Evolutionary conservation across 2,113 vertebrate genomes (phyloP).

Genomic region (Pogonocichla stellata): DNA sequence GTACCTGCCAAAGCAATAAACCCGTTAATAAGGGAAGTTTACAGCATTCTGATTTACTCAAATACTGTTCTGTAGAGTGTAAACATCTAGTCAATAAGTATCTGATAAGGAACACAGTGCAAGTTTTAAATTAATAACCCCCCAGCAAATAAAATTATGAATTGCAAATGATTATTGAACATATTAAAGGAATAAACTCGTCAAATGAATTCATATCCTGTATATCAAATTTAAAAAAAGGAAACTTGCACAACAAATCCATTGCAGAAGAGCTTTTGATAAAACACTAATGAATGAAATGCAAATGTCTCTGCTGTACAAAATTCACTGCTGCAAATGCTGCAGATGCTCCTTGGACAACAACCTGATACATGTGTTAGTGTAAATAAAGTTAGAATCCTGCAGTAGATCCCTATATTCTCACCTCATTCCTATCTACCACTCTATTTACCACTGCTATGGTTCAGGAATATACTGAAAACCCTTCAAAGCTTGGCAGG

Average conservation of each 20-base stretch:
- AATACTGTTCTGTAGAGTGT: conserved; percentile 25
- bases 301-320: background rate
- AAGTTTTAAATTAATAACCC: conserved; percentile 61
- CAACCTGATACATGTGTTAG: background rate
- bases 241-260: background rate
- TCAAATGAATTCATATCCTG: conserved; percentile 53
- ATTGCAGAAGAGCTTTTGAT: background rate
- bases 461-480: background rate
- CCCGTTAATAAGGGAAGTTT: conserved; percentile 47
- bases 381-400: background rate
- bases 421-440: background rate
- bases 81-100: conserved; percentile 47
- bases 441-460: background rate
- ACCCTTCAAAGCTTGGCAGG: background rate
- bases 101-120: conserved; percentile 44
- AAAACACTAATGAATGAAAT: conserved; percentile 3
- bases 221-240: conserved; percentile 19
- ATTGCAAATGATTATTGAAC: conserved; percentile 61
- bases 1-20: conserved; percentile 44
- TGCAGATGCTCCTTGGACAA: background rate
- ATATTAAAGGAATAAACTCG: conserved; percentile 65
- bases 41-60: conserved; percentile 32
- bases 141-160: conserved; percentile 41
- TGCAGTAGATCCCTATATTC: background rate
- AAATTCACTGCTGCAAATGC: background rate